Percentiles rank a stretch among this genome's conserved stretches.
phyloP scores from a whole-genome alignment of 2,888 invertebrate genomes.

The Mylabris sibirica region DNA sequence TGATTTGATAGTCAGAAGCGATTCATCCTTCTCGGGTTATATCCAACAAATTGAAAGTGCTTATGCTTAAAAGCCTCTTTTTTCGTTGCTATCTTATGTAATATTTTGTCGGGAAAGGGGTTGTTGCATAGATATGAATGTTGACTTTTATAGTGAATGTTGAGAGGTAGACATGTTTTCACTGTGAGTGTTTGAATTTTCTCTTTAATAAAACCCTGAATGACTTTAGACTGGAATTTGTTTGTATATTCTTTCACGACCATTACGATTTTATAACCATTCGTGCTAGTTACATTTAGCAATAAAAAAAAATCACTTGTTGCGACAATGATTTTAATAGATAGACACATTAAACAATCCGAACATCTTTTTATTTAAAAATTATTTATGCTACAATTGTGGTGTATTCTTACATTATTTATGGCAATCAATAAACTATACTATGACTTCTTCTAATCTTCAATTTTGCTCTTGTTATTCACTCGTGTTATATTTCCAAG shows the following conservation, averaged over 20 bases:
- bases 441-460: constrained; percentile 53
- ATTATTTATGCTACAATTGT: constrained; percentile 42
- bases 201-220: not conserved
- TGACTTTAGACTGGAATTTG: not conserved
- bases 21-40: constrained; percentile 7
- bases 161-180: not conserved
- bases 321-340: constrained; percentile 3
- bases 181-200: not conserved
- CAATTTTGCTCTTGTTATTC: constrained; percentile 56
- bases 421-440: constrained; percentile 50
- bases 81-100: not conserved
- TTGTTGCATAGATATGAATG: constrained; percentile 11
- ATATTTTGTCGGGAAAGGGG: not conserved
- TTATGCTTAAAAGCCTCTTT: not conserved
- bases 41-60: not conserved
- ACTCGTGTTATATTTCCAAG: constrained; percentile 42
- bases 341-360: constrained; percentile 42
- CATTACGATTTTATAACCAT: not conserved
- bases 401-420: constrained; percentile 45
- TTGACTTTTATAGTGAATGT: constrained; percentile 4
- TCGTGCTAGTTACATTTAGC: not conserved
- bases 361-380: constrained; percentile 28
- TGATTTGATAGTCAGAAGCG: not conserved
- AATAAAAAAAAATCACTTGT: not conserved
- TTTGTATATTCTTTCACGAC: not conserved